phyloP scores from a whole-genome alignment of 2,113 vertebrate species.

The Dolichotis patagonum region DNA sequence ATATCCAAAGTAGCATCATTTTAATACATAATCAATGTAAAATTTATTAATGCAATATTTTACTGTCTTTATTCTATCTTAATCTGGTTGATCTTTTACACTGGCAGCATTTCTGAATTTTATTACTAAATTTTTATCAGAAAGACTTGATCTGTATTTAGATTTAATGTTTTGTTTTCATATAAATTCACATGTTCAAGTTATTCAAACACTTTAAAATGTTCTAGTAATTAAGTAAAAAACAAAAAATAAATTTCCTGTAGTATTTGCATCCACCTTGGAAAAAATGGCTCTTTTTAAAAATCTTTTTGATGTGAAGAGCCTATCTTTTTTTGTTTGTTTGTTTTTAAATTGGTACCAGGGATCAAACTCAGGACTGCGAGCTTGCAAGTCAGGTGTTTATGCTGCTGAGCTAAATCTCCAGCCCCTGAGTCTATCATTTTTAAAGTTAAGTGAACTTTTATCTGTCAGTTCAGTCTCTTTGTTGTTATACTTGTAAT shows the following conservation, averaged over 20 bases:
- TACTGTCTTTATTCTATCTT: not conserved
- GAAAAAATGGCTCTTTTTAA: not conserved
- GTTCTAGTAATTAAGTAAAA: not conserved
- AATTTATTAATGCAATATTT: not conserved
- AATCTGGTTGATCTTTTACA: not conserved
- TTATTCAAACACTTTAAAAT: not conserved
- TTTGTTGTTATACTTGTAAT: not conserved
- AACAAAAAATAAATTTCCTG: not conserved
- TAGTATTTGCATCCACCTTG: not conserved
- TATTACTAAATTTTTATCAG: not conserved
- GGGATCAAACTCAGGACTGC: too few relatives aligned
- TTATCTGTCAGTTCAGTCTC: not conserved
- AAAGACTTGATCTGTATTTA: not conserved
- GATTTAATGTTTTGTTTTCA: not conserved
- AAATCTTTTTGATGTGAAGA: not conserved
- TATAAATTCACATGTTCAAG: not conserved
- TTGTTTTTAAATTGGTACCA: too few relatives aligned
- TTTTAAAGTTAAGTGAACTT: not conserved
- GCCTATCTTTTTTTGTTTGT: not conserved
- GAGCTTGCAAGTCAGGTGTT: too few relatives aligned
- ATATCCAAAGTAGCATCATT: conserved; percentile 19
- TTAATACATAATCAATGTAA: not conserved
- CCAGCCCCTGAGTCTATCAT: too few relatives aligned
- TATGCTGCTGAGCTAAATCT: too few relatives aligned
- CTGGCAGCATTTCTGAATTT: not conserved